Conservation (phyloP, 2,797 vertebrate genomes). For the Coilia nasus region DNA sequence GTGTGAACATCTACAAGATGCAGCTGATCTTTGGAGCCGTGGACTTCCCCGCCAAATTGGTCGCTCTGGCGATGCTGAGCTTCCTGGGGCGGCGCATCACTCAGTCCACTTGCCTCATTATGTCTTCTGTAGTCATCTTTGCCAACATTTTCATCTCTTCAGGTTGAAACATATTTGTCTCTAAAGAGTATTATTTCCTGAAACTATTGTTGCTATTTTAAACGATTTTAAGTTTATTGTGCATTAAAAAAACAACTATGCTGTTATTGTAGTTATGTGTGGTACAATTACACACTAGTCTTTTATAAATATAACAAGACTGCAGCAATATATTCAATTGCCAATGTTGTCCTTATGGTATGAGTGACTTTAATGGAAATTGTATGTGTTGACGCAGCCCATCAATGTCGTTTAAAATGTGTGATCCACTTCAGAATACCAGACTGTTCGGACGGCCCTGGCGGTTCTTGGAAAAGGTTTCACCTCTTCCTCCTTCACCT, state of each 20-base stretch:
- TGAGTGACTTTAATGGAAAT: background rate
- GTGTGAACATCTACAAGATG: constrained; percentile 77
- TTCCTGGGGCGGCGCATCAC: constrained; percentile 70
- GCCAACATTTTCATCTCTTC: constrained; percentile 75
- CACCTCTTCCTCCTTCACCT: constrained; percentile 82
- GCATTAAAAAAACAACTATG: background rate
- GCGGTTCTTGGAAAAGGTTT: constrained; percentile 84
- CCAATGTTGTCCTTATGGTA: background rate
- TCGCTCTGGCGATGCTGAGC: constrained; percentile 68
- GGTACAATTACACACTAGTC: background rate
- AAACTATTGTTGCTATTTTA: too few species aligned
- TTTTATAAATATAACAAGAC: too few species aligned
- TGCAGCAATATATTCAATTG: too few species aligned
- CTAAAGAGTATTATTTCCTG: background rate
- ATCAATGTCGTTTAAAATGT: background rate
- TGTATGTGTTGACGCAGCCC: background rate
- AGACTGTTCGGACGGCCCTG: constrained; percentile 70
- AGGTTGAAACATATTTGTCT: constrained; percentile 60
- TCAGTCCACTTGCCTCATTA: constrained; percentile 71
- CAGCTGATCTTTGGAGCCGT: constrained; percentile 78
- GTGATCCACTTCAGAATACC: constrained; percentile 69
- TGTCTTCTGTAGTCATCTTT: constrained; percentile 72
- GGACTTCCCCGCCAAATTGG: constrained; percentile 76
- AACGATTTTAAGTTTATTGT: background rate
- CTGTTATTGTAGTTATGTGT: background rate